Conservation (phyloP, 2,113 vertebrate species). For the Collichthys lucidus region DNA sequence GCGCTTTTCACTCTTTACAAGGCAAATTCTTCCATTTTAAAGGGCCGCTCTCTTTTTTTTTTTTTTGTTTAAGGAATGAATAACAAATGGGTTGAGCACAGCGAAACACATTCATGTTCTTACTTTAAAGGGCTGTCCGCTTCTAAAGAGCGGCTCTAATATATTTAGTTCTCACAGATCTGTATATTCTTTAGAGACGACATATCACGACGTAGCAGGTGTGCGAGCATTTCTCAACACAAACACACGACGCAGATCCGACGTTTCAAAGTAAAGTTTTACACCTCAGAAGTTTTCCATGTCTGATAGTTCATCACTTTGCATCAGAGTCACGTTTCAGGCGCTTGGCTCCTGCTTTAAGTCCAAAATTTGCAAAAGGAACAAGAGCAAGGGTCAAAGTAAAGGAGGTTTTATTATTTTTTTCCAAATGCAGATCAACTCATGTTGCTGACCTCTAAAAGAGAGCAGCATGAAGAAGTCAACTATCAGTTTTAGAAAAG, state of each 20-base stretch:
- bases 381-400: conserved; percentile 11
- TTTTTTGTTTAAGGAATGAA: not conserved
- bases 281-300: not conserved
- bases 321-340: not conserved
- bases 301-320: not conserved
- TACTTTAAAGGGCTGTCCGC: not conserved
- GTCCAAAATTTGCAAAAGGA: conserved; percentile 22
- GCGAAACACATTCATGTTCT: not conserved
- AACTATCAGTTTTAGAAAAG: not conserved
- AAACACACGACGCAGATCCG: not conserved
- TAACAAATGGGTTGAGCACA: conserved; percentile 34
- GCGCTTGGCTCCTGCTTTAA: conserved; percentile 25
- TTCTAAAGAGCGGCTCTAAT: not conserved
- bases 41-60: conserved; percentile 34
- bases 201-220: no score
- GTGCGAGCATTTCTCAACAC: not conserved
- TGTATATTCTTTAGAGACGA: not conserved
- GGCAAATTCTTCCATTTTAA: conserved; percentile 31
- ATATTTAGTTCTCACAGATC: not conserved
- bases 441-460: conserved; percentile 15
- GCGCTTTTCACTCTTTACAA: conserved; percentile 50
- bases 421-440: conserved; percentile 27
- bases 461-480: not conserved
- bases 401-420: not conserved
- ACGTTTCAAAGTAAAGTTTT: conserved; percentile 5